These are phyloP conservation scores for Trichechus manatus DNA, from an alignment of 2,113 vertebrate species.

Conservation along the genomic window DNA sequence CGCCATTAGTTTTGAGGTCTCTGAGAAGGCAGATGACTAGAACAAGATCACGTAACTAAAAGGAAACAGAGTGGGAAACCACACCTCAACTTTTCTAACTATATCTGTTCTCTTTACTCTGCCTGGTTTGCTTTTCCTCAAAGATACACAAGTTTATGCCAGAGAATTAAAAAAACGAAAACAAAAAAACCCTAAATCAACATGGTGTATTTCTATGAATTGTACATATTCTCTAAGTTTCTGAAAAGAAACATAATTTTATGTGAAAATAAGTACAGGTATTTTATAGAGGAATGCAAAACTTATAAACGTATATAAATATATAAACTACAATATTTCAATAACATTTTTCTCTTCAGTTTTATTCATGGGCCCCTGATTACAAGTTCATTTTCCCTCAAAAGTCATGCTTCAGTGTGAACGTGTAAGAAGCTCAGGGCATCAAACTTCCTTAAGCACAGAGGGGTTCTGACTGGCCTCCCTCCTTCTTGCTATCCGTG, in stretches of 20 bases:
- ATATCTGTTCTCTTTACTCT: neutral
- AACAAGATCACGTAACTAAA: neutral
- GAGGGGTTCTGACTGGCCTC: neutral
- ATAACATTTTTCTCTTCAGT: neutral
- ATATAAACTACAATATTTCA: neutral
- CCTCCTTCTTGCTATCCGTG: too few species aligned
- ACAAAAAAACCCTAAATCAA: neutral
- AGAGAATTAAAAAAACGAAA: neutral
- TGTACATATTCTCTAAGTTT: neutral
- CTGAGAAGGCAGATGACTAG: neutral
- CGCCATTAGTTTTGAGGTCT: neutral
- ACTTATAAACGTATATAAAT: neutral
- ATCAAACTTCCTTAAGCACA: neutral
- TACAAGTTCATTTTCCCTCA: neutral
- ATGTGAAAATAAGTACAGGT: neutral
- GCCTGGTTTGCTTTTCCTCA: neutral
- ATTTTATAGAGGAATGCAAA: neutral
- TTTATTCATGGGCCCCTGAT: neutral
- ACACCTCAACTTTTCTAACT: neutral
- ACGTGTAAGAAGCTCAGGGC: neutral
- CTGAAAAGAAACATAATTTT: slow-evolving; percentile 8
- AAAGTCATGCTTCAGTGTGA: neutral
- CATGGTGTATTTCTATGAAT: neutral
- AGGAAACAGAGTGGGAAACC: neutral
- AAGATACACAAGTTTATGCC: neutral